Conservation (phyloP, 2,888 invertebrate species). For the Aspidapion aeneum region DNA sequence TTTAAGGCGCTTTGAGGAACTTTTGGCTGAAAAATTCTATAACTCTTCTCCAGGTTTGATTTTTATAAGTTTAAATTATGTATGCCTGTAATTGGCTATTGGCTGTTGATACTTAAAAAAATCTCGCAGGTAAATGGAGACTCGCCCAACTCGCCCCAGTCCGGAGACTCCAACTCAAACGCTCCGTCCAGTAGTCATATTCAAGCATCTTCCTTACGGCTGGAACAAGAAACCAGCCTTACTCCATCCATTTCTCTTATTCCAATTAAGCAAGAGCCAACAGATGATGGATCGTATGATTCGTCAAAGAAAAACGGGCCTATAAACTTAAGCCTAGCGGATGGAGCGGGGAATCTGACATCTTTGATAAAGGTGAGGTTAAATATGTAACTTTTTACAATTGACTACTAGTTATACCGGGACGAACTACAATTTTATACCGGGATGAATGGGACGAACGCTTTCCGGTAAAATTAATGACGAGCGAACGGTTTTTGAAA, state of each 20-base stretch:
- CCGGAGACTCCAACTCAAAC: conserved; percentile 72
- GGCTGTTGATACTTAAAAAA: no score
- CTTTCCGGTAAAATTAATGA: no score
- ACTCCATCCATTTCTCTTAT: conserved; percentile 84
- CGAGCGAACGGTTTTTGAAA: no score
- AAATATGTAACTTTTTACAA: no score
- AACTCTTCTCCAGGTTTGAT: no score
- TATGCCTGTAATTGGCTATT: no score
- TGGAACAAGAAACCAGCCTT: conserved; percentile 57
- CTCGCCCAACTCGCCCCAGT: conserved; percentile 75
- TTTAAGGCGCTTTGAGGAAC: no score
- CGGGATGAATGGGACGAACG: no score
- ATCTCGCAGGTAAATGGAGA: conserved; percentile 67
- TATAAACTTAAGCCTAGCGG: conserved; percentile 46
- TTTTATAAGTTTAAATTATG: no score
- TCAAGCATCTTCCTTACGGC: conserved; percentile 43
- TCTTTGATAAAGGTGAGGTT: conserved; percentile 64
- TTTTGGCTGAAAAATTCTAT: no score
- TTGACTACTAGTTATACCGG: no score
- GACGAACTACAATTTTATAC: no score
- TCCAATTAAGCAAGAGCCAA: conserved; percentile 73
- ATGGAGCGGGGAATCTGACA: conserved; percentile 66
- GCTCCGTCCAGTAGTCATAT: conserved; percentile 67
- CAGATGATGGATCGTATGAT: conserved; percentile 51
- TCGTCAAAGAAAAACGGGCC: conserved; percentile 44